Evolutionary conservation across 2,113 vertebrate species (phyloP).

Genomic region (Tursiops truncatus): DNA sequence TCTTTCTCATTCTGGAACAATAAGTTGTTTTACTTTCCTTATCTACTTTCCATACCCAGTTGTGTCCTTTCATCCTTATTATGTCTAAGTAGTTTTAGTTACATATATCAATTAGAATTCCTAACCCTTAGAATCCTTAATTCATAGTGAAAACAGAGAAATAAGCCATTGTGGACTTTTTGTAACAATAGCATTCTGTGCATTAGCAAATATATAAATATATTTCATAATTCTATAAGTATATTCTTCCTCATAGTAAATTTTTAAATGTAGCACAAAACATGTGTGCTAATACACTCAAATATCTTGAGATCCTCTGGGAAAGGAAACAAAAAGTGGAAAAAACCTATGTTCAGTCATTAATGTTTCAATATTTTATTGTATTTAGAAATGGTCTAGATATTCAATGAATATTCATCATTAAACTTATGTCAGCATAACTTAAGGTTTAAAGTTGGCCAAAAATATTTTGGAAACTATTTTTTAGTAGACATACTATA

Average conservation of each 20-base stretch:
- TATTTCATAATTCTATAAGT: not conserved
- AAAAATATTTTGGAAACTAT: not conserved
- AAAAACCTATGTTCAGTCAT: not conserved
- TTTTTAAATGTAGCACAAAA: not conserved
- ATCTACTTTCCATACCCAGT: not conserved
- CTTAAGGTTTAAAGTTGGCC: not conserved
- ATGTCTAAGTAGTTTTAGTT: not conserved
- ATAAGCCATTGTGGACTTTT: not conserved
- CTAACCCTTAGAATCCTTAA: not conserved
- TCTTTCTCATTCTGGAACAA: not conserved
- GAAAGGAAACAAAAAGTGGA: not conserved
- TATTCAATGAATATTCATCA: not conserved
- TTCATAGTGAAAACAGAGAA: not conserved
- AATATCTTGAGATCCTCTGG: not conserved
- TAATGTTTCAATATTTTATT: not conserved
- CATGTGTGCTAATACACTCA: not conserved
- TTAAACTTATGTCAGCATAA: not conserved
- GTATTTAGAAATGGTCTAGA: not conserved
- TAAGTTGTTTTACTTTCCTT: not conserved
- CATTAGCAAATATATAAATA: not conserved
- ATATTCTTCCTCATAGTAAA: not conserved
- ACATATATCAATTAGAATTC: not conserved
- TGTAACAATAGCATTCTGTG: not conserved
- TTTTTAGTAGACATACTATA: too few relatives aligned
- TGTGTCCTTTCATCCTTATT: not conserved